Evolutionary conservation across 2,888 invertebrate genomes (phyloP).

Genomic region (Torymus aiolomorphi): DNA sequence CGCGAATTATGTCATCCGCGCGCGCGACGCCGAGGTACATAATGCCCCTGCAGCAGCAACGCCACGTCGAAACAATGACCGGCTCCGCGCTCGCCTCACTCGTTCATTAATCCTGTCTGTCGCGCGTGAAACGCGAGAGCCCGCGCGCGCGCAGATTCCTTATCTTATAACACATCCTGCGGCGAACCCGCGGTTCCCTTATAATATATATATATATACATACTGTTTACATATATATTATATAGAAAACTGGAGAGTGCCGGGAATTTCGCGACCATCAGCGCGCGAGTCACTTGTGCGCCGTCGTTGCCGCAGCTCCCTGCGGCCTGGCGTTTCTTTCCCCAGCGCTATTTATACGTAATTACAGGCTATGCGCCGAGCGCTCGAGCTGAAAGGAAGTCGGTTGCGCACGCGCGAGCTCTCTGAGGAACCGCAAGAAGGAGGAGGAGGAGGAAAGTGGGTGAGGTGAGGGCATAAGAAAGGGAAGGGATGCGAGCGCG

Average conservation of each 20-base stretch:
- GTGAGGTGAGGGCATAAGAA: no score
- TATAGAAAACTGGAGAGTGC: no score
- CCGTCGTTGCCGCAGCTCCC: no score
- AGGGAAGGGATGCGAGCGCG: no score
- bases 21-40: no score
- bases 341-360: constrained; percentile 39
- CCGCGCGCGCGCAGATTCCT: background rate
- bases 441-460: no score
- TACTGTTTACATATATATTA: no score
- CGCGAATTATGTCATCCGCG: constrained; percentile 39
- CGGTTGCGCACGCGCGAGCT: background rate
- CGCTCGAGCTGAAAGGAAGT: background rate
- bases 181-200: background rate
- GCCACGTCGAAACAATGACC: background rate
- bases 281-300: no score
- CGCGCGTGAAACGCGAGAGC: constrained; percentile 17
- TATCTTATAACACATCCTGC: background rate
- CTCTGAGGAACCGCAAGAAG: no score
- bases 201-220: no score
- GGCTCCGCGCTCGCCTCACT: background rate
- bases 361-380: constrained; percentile 26
- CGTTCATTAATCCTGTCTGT: constrained; percentile 17
- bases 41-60: no score
- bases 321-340: constrained; percentile 6
- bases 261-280: no score